phyloP scores from a whole-genome alignment of 2,113 vertebrate genomes.

The Himantopus leucocephalus region DNA sequence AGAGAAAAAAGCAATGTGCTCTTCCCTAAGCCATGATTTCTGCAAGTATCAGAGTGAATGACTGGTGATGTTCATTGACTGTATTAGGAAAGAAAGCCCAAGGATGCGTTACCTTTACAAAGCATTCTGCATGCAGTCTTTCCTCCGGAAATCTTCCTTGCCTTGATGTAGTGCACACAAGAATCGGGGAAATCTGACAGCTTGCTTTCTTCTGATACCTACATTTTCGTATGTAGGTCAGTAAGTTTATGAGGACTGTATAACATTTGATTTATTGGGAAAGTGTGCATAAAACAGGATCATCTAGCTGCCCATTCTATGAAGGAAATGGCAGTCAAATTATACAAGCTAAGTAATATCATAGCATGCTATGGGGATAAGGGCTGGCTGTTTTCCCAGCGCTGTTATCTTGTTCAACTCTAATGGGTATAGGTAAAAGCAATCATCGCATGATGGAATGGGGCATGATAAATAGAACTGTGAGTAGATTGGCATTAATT shows the following conservation, averaged over 20 bases:
- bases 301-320: background rate
- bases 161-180: background rate
- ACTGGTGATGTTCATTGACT: background rate
- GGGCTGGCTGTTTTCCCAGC: background rate
- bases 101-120: background rate
- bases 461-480: background rate
- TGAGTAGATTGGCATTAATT: background rate
- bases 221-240: background rate
- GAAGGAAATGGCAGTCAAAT: slow-evolving; percentile 17
- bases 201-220: background rate
- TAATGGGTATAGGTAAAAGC: background rate
- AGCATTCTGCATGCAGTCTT: background rate
- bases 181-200: background rate
- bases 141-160: background rate
- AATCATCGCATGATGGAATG: rapidly evolving
- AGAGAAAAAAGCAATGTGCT: background rate
- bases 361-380: background rate
- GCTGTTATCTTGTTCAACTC: background rate
- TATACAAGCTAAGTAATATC: slow-evolving; percentile 7
- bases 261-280: background rate
- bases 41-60: background rate
- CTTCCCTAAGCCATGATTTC: slow-evolving; percentile 42
- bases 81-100: background rate
- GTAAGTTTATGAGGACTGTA: background rate
- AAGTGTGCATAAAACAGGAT: background rate